Conservation (phyloP, 2,888 invertebrate species). For the Lasioglossum lativentre region DNA sequence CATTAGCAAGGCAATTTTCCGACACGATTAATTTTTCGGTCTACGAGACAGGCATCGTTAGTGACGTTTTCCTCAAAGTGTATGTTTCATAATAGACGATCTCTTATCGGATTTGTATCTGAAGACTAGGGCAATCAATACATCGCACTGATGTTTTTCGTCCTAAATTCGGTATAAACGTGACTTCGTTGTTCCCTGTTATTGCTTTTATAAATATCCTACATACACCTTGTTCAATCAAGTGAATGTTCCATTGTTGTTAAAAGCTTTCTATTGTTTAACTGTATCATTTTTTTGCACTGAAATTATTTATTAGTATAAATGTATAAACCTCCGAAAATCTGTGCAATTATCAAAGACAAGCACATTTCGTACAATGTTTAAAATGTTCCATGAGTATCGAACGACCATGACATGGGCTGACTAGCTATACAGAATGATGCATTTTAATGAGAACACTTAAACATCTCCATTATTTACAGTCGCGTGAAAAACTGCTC, state of each 20-base stretch:
- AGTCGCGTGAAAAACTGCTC: too few species aligned
- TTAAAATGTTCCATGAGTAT: too few species aligned
- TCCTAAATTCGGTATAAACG: background rate
- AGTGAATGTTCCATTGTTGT: too few species aligned
- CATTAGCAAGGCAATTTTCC: background rate
- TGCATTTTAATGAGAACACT: too few species aligned
- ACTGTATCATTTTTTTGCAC: background rate
- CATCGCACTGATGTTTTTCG: background rate
- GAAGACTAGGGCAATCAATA: slow-evolving; percentile 9
- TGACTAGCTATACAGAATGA: too few species aligned
- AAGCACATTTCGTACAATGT: too few species aligned
- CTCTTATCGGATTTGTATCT: background rate
- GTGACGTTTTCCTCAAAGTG: background rate
- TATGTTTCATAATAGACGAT: background rate
- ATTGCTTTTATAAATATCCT: background rate
- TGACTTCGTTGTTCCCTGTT: background rate
- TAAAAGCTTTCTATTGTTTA: background rate
- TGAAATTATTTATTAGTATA: background rate
- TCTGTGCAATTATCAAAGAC: too few species aligned
- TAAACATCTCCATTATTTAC: too few species aligned
- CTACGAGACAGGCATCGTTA: background rate
- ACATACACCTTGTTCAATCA: background rate
- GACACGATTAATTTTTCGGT: background rate
- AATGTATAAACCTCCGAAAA: too few species aligned
- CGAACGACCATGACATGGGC: too few species aligned